Base-by-base conservation (phyloP, 1,140 invertebrate genomes). In the Drosophila tani region DNA sequence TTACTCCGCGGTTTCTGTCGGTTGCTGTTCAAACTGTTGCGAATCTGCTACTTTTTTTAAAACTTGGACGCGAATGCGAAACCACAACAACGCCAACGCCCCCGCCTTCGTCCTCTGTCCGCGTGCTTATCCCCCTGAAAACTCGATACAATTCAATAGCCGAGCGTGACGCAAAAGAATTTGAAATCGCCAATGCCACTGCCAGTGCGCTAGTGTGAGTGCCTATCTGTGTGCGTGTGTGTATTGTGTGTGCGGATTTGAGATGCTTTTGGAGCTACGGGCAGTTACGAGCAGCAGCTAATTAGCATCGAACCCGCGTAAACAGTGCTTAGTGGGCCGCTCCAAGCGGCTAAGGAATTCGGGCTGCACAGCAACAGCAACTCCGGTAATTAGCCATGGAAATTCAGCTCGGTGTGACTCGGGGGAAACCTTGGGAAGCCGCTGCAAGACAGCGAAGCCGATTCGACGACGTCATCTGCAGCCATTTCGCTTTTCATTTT, bases 401-500 rank as follows among this genome's bases (percentile, higher is more conserved):
- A 75, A 66, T 63, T 58, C 51, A 43, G 59, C 45, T 51, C 45
- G 50, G 51, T 45, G 77, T 45, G 32, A 51, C 73, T 63, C 38
- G 35, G 46, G 49, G 17, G 51, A 81, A 84, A 85, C 82, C 82
- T 83, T 81, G 82, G 69, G 82, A 78, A 81, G 51, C 51, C 53
- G 53, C 53, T 56, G 53, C 35, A 56, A 59, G 56, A 41, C 75
- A 57, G 51, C 32, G 12, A 75, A 59, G 43, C 50, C 58, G 50
- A 57, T 46, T 17, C 62, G 32, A 67, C 84, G 77, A 81, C 84
- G 77, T 83, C 83, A 88, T 77, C 64, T 70, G 41, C 56, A 66
- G 49, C 60, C 66, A 71, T 83, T 88, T 88, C 71, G 79, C 80
- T 88, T 87, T 87, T 87, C 82, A 79, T 79, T 84, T 86, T 87